Base-by-base conservation (phyloP, 2,888 invertebrate species). In the Euphydryas editha region DNA sequence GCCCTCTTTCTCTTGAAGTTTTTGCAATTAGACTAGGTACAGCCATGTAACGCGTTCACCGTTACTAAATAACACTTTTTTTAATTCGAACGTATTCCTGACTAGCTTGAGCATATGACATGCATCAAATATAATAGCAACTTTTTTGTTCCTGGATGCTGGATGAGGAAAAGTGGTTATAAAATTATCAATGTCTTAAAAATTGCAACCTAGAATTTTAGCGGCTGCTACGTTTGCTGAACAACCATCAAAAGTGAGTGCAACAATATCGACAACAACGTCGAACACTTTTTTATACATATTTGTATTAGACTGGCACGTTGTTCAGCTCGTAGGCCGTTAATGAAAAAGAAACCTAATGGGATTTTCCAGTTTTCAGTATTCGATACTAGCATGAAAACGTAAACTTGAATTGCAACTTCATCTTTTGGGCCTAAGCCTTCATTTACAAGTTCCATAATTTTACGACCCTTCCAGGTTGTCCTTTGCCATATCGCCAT, bases 381-480 rank as follows among this genome's bases (percentile, higher is more conserved):
- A 60, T 49, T 60, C 17, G 49, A 60, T 11, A 60, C 59, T 37
- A 60, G 59, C 59, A 60, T 37, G 39, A 60, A 60, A 49, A 60
- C 59, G 39, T 60, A 60, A 37, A 49, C 59, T 49, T 60, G 59
- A 18, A 39, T 60, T 39, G 51, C 59, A 39, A 60, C 30, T 47
- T 60, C 59, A 18, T 60, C 49, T 60, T 60, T 60, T 49, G 49
- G 49, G 13, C 59, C 59, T 60, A 60, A 60, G 51, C 59, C 59
- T 60, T 60, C 59, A 60, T 60, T 21, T 30, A 60, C 59, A 17
- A 60, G 59, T 49, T 49, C 59, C 49, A 60, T 15, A 49, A 49
- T 51, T 37, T 60, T 37, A 37, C 59, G 51, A 18, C 59, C 59
- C 37, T 49, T 49, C 59, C 59, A 60, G 49, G 49, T 60, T 49